These are phyloP conservation scores for Frankliniella fusca DNA, from an alignment of 2,888 invertebrate genomes.

Conservation along the genomic window DNA sequence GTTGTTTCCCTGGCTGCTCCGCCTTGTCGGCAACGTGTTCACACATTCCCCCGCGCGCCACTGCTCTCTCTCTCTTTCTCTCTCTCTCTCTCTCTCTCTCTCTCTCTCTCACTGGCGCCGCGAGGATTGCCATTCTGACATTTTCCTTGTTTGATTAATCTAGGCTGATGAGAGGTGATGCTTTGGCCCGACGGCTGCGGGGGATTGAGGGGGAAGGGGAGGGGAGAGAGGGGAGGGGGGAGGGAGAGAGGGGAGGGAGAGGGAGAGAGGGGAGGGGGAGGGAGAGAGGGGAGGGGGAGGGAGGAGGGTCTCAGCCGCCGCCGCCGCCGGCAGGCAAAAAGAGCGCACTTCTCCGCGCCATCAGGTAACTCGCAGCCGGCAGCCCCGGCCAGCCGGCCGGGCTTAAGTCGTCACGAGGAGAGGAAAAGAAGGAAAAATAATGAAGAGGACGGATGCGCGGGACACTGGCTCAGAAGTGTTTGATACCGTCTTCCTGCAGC, in stretches of 20 bases:
- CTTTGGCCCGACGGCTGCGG: not conserved
- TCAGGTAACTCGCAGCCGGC: no score
- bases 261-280: not conserved
- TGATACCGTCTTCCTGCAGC: no score
- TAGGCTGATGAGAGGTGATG: not conserved
- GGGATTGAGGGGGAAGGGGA: no score
- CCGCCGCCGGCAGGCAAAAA: not conserved
- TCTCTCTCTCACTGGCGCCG: not conserved
- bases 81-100: no score
- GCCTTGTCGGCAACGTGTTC: not conserved
- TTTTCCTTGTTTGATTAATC: slow-evolving; percentile 10
- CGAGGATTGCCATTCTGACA: not conserved
- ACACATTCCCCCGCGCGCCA: not conserved
- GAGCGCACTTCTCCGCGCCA: not conserved
- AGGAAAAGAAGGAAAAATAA: no score
- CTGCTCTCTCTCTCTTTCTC: not conserved
- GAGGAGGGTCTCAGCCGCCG: not conserved
- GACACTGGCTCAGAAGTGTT: no score
- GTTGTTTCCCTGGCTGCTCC: no score
- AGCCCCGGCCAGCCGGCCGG: no score
- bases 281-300: not conserved
- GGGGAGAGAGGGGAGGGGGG: not conserved
- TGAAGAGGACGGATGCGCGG: no score
- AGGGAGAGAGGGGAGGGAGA: not conserved
- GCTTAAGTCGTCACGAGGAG: no score